A percentile compares a stretch with the other conserved stretches of the same genome.
Evolutionary conservation across 2,113 vertebrate genomes (phyloP).

Genomic region (Fregetta grallaria): DNA sequence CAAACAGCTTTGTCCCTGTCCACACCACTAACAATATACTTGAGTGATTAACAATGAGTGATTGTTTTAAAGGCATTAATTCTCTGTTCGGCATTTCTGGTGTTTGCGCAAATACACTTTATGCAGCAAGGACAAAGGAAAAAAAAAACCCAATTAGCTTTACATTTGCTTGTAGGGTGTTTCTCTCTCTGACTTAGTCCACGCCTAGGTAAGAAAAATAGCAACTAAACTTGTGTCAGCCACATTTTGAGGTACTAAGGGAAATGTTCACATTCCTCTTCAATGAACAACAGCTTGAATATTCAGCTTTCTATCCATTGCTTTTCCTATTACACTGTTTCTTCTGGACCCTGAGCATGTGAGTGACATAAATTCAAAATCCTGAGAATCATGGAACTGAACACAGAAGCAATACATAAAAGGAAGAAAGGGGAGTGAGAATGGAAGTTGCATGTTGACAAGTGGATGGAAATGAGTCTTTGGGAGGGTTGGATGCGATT

Average conservation of each 20-base stretch:
- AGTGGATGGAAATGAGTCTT: not conserved
- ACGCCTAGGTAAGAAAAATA: not conserved
- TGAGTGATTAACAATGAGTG: not conserved
- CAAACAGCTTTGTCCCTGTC: not conserved
- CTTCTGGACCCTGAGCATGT: slow-evolving; percentile 29
- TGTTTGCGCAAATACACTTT: not conserved
- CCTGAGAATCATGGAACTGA: not conserved
- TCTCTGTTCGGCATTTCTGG: not conserved
- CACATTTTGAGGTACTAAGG: not conserved
- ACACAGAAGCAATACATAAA: not conserved
- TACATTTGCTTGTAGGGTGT: not conserved
- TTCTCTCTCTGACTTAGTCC: not conserved
- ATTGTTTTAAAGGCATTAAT: not conserved
- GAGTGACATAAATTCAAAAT: slow-evolving; percentile 35
- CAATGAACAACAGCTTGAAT: slow-evolving; percentile 20
- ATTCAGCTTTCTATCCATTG: not conserved
- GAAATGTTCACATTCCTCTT: not conserved
- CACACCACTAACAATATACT: not conserved
- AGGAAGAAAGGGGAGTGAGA: not conserved
- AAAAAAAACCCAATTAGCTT: not conserved
- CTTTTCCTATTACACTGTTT: slow-evolving; percentile 29
- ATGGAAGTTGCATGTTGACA: not conserved
- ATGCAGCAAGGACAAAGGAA: not conserved
- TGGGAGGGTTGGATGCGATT: not conserved
- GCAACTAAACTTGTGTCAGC: not conserved